Evolutionary conservation across 2,113 vertebrate genomes (phyloP), one percentile per base, ranked within the genome.

Genomic region (Paramormyrops kingsleyae): DNA sequence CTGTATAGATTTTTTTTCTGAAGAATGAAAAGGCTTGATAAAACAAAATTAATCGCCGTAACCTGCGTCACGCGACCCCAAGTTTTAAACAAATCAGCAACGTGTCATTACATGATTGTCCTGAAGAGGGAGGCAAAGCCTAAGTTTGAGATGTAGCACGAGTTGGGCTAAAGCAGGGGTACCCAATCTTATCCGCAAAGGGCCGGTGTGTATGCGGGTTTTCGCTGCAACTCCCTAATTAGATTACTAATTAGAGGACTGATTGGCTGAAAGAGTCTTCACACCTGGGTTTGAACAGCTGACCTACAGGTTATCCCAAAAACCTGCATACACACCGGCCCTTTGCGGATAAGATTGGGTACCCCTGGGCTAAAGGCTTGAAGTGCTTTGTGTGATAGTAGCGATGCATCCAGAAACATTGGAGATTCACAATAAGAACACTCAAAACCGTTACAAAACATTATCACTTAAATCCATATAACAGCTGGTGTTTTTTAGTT

Each of bases 101-200:
- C 53, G 13, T 53, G 49, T 53, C 6, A 53, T 56, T 35, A 35
- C 17, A 53, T 1, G 19, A 53, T 56, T 56, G 85, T 53, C 85
- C 85, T 87, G 85, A 52, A 87, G 85, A 53, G 50, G 85, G 85
- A 53, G 31, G 12, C 85, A 87, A 35, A 87, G 49, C 31, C 47
- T 39, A 87, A 27, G 27, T 52, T 35, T 87, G 5, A 49, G 44
- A 49, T 27, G 44, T 84, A 13, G 17, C 3, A 1, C 39, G 17
- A 24, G 44, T 9, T 46, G 83, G 35, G 21, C 44, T 44, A 12
- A 39, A n/a, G 83, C n/a, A n/a, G n/a, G n/a, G n/a, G n/a, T n/a
- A n/a, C n/a, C n/a, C n/a, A n/a, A n/a, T n/a, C n/a, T n/a, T n/a
- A n/a, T n/a, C n/a, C n/a, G n/a, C n/a, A n/a, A n/a, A n/a, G n/a